These are phyloP conservation scores for Brevimyrus niger DNA, from an alignment of 2,113 vertebrate species.

Conservation along the genomic window DNA sequence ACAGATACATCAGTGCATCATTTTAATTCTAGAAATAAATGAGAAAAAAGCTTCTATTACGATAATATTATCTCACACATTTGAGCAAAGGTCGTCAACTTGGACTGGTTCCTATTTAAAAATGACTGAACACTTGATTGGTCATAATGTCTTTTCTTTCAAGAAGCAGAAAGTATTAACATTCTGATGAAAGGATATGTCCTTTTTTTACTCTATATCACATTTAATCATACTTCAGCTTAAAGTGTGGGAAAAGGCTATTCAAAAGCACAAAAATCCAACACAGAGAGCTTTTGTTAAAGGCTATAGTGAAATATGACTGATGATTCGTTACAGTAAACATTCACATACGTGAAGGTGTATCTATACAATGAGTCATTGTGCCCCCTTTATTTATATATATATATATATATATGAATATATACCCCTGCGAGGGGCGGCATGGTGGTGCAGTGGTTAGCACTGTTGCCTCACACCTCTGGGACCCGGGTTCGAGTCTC, in stretches of 20 bases:
- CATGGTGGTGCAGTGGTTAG: no score
- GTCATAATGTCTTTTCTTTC: conserved; percentile 11
- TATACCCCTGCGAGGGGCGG: no score
- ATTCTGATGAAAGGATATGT: background rate
- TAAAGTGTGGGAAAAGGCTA: background rate
- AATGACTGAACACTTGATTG: conserved; percentile 3
- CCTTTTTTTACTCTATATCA: background rate
- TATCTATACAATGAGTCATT: background rate
- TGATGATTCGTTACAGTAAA: background rate
- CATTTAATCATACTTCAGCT: background rate
- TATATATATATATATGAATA: no score
- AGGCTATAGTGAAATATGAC: background rate
- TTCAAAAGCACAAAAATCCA: background rate
- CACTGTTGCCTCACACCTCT: no score
- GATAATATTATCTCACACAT: conserved; percentile 27
- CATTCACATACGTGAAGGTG: background rate
- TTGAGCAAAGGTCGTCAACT: conserved; percentile 25
- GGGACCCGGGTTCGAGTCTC: no score
- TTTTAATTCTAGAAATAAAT: conserved; percentile 32
- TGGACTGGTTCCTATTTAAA: conserved; percentile 19
- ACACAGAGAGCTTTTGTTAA: background rate
- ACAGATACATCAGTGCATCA: conserved; percentile 28
- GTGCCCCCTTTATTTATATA: background rate
- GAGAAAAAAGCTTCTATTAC: conserved; percentile 5
- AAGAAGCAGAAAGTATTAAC: background rate